phyloP scores from a whole-genome alignment of 2,888 invertebrate genomes.

The Drosophila fulvimacula region DNA sequence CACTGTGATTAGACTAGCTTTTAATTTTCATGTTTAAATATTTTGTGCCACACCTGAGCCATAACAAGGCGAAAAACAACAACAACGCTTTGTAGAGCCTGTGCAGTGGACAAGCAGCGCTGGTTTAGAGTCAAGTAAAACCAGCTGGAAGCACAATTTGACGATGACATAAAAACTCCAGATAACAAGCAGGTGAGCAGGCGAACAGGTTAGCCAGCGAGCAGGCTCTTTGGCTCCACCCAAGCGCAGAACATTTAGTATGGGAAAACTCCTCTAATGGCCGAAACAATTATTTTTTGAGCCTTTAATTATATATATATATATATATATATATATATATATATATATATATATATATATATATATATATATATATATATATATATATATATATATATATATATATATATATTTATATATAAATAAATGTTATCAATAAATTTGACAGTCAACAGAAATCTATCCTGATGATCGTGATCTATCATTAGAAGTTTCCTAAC shows the following conservation, averaged over 20 bases:
- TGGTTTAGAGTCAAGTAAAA: conserved; percentile 60
- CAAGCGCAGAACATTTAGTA: conserved; percentile 30
- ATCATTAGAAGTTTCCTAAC: no score
- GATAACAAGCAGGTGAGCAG: conserved; percentile 66
- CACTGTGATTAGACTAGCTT: conserved; percentile 76
- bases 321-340: no score
- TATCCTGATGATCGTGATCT: no score
- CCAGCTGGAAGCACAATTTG: conserved; percentile 74
- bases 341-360: no score
- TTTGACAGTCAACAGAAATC: no score
- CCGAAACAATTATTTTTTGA: no score
- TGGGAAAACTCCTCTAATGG: not conserved
- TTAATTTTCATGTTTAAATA: conserved; percentile 78
- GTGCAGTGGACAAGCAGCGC: conserved; percentile 31
- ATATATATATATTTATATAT: no score
- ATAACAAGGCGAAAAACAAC: conserved; percentile 31
- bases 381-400: no score
- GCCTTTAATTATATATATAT: no score
- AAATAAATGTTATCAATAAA: no score
- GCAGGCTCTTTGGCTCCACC: conserved; percentile 35
- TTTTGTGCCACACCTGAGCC: conserved; percentile 71
- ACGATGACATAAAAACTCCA: conserved; percentile 77
- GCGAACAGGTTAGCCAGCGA: conserved; percentile 23
- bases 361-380: no score
- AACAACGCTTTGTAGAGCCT: conserved; percentile 4